Base-by-base conservation (phyloP, 2,113 vertebrate genomes). In the Cyphotilapia sp. region DNA sequence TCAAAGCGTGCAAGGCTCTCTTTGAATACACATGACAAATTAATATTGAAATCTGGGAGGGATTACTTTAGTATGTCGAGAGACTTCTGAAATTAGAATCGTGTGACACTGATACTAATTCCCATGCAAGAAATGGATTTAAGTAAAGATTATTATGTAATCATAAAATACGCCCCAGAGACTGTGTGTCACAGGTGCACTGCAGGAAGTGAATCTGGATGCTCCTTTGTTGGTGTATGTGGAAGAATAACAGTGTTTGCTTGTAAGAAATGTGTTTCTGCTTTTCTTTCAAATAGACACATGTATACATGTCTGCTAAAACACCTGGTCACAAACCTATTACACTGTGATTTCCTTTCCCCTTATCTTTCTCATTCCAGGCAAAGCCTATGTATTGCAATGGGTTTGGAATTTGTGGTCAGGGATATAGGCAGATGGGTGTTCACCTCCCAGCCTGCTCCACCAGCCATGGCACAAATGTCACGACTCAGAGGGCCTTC, bases 1-100 rank as follows among this genome's bases (percentile, higher is more conserved):
- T 87, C 76, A 88, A 92, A 88, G 87, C 63, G 22, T 84, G 83
- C 38, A 12, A 38, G 66, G 40, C 33, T 35, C 49, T 53, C 80
- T 91, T 82, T 94, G 91, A 93, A 94, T 94, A 90, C 93, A 89
- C 89, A 95, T 89, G 92, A 92, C 93, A 92, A 85, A 92, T 93
- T 93, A 93, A 91, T 91, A 90, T 86, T 84, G 69, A 91, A 94
- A 90, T 89, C 90, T 87, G 45, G 29, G 81, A 82, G 93, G 94
- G 90, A 92, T 94, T 93, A 90, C 84, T 51, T 91, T 74, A 85
- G 91, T 92, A 87, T 95, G 91, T 89, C 90, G 40, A 56, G 95
- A 93, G 94, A 93, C 85, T 80, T 91, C 63, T n/a, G 7, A 81
- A 93, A 91, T 93, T 87, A 89, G 92, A 85, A 53, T 9, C 9